Conservation (phyloP, 2,113 vertebrate genomes). For the Tachycineta bicolor region DNA sequence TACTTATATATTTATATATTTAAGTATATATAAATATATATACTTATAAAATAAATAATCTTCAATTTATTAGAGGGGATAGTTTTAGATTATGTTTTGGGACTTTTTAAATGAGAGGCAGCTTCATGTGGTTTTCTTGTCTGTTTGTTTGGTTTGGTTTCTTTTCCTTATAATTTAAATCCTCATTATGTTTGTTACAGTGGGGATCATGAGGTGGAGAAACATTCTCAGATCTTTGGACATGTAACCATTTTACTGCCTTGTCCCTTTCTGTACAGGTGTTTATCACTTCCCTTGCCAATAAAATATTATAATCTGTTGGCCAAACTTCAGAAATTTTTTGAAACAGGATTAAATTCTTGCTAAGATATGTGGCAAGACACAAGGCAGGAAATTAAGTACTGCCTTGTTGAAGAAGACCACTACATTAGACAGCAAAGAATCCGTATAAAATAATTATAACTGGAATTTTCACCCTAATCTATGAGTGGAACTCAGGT, state of each 20-base stretch:
- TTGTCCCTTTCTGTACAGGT: neutral
- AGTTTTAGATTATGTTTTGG: neutral
- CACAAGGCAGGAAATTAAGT: neutral
- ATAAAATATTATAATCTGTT: neutral
- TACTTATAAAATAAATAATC: too few relatives aligned
- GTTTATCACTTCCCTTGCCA: neutral
- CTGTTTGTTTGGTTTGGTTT: neutral
- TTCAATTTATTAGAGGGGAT: neutral
- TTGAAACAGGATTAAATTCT: neutral
- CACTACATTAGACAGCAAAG: accelerated
- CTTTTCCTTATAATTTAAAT: neutral
- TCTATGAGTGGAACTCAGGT: neutral
- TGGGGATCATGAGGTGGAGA: neutral
- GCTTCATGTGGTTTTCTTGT: neutral
- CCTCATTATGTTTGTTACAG: neutral
- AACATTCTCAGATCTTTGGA: neutral
- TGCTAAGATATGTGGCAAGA: neutral
- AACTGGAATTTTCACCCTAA: neutral
- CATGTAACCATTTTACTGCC: neutral
- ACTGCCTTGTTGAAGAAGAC: neutral
- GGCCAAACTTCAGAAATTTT: neutral
- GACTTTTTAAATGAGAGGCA: neutral
- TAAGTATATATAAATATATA: too few relatives aligned
- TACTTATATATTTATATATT: too few relatives aligned
- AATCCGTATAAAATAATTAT: neutral